Percentiles rank a stretch among this genome's conserved stretches.
These are phyloP conservation scores for Tragelaphus imberbis DNA, from an alignment of 2,113 vertebrate genomes.

Conservation along the genomic window DNA sequence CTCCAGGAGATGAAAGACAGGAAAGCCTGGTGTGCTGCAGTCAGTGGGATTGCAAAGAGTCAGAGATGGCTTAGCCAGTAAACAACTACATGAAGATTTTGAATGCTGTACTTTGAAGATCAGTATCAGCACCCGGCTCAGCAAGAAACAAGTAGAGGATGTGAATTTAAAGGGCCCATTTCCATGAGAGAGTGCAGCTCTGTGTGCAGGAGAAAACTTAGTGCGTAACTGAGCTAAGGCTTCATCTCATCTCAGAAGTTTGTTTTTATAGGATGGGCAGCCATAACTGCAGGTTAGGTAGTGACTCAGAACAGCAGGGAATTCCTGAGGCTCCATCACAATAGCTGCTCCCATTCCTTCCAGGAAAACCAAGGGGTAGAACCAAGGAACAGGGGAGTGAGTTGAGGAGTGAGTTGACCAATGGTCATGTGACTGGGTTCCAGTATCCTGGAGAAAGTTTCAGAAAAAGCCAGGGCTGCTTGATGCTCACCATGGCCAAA, in stretches of 20 bases:
- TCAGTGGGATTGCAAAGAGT: not conserved
- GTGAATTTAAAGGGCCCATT: too few species aligned
- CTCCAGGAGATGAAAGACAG: not conserved
- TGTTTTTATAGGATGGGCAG: not conserved
- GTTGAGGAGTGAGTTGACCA: not conserved
- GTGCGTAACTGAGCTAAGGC: not conserved
- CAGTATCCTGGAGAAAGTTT: not conserved
- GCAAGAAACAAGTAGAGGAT: not conserved
- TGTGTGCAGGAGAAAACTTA: not conserved
- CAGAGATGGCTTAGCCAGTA: not conserved
- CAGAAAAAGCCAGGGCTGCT: not conserved
- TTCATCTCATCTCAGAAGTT: not conserved
- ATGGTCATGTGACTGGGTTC: not conserved
- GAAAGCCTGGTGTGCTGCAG: not conserved
- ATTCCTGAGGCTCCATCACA: not conserved
- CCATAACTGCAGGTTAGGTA: not conserved
- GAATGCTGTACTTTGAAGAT: not conserved
- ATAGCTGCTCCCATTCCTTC: not conserved
- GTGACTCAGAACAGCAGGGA: not conserved
- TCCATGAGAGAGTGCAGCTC: rapidly evolving
- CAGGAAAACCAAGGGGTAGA: not conserved
- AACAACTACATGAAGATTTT: not conserved
- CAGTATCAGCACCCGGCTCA: rapidly evolving
- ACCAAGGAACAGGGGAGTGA: not conserved
- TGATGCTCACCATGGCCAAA: not conserved